These are phyloP conservation scores for Phrynosoma platyrhinos DNA, from an alignment of 2,113 vertebrate species.

Conservation along the genomic window DNA sequence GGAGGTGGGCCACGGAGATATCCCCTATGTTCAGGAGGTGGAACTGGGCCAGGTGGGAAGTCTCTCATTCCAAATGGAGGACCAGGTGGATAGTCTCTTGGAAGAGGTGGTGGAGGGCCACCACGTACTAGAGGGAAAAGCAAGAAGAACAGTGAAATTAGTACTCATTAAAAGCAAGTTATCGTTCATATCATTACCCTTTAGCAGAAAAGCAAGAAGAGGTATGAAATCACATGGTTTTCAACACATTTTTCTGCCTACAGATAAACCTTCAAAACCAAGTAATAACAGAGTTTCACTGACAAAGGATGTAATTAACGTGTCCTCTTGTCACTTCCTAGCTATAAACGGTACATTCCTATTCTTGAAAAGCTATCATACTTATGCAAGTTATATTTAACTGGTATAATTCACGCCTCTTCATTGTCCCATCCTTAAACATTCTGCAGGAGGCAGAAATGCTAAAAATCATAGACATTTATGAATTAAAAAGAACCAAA, in stretches of 20 bases:
- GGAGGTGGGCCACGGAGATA: slow-evolving; percentile 75
- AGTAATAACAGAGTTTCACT: neutral
- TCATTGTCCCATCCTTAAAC: neutral
- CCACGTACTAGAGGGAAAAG: slow-evolving; percentile 68
- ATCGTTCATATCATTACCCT: neutral
- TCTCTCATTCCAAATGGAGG: slow-evolving; percentile 73
- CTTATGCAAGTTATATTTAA: neutral
- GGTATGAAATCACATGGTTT: neutral
- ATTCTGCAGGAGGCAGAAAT: neutral
- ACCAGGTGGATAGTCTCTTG: slow-evolving; percentile 77
- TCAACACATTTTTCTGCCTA: neutral
- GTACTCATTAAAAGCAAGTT: neutral
- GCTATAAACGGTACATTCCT: neutral
- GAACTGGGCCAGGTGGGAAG: slow-evolving; percentile 77
- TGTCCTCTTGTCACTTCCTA: neutral
- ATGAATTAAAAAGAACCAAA: neutral
- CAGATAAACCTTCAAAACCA: neutral
- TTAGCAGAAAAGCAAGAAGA: neutral
- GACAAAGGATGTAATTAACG: neutral
- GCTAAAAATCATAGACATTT: neutral
- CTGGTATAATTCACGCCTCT: neutral
- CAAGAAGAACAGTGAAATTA: neutral
- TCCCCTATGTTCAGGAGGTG: slow-evolving; percentile 66
- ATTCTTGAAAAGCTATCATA: neutral
- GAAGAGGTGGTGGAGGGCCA: slow-evolving; percentile 68